A percentile compares a stretch with the other conserved stretches of the same genome.
Evolutionary conservation across 2,113 vertebrate genomes (phyloP).

Genomic region (Apteryx owenii): DNA sequence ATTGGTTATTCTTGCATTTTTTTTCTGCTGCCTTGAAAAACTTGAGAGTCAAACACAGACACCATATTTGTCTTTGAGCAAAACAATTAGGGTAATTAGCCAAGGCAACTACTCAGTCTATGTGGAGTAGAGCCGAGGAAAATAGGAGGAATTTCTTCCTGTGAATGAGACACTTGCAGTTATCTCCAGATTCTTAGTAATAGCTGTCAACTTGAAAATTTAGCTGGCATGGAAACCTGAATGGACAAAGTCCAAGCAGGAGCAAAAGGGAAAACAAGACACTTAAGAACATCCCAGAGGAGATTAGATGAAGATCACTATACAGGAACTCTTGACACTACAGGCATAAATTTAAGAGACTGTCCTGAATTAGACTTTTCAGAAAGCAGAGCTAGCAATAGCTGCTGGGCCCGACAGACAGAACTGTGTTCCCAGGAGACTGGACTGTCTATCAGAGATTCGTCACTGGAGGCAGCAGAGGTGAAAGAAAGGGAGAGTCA

Average conservation of each 20-base stretch:
- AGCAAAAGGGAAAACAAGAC: slow-evolving; percentile 26
- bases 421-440: rapidly evolving
- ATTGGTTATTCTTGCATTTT: neutral
- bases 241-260: neutral
- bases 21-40: neutral
- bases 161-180: slow-evolving; percentile 16
- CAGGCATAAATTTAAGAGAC: neutral
- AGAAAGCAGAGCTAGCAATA: slow-evolving; percentile 7
- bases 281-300: slow-evolving; percentile 7
- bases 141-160: neutral
- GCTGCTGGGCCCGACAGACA: neutral
- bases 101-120: neutral
- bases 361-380: neutral
- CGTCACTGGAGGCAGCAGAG: neutral
- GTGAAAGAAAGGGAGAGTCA: neutral
- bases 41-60: neutral
- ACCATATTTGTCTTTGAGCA: neutral
- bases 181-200: neutral
- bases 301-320: slow-evolving; percentile 44
- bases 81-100: neutral
- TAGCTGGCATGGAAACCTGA: neutral
- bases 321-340: slow-evolving; percentile 15
- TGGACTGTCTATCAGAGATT: neutral
- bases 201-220: slow-evolving; percentile 6
- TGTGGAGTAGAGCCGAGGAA: neutral